Evolutionary conservation across 1,140 invertebrate genomes (phyloP), one percentile per base, ranked within the genome.

Genomic region (Pemphigus obesinymphae): DNA sequence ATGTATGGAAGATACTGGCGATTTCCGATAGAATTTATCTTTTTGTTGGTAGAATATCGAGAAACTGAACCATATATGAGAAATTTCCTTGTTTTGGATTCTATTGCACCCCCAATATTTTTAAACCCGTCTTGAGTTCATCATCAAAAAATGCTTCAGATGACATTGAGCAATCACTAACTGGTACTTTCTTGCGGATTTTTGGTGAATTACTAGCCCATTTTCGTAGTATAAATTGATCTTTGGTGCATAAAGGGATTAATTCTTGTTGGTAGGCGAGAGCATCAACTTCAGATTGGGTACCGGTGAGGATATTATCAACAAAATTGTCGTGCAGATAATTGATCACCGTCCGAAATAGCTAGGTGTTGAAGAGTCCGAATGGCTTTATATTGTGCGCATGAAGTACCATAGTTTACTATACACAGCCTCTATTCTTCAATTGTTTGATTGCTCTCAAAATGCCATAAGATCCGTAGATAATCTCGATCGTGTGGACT

Each of bases 1-100:
- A 50, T 83, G 78, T n/a, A n/a, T n/a, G n/a, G n/a, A n/a, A n/a
- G n/a, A n/a, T n/a, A n/a, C n/a, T n/a, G n/a, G n/a, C n/a, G 1
- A 86, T 85, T 2, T 83, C 83, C 4, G 86, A 86, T 11, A 88
- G 45, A 0, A 87, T 23, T 10, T 31, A n/a, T 0, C 73, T 26
- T n/a, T 55, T 76, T 1, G 45, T 53, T 7, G 15, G 11, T 3
- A 3, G 3, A 8, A 3, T 4, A 11, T 1, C 13, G 10, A n/a
- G n/a, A n/a, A 4, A 3, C 7, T 26, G n/a, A 17, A 1, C 2
- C 1, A 11, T 34, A 13, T 31, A 37, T 0, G 31, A 37, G 23
- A 68, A 68, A 1, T 3, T 15, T 11, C 5, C 15, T 2, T 3
- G 26, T 17, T 0, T 5, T 2, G 66, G 66, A 8, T 40, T 15